A percentile compares a stretch with the other conserved stretches of the same genome.
Evolutionary conservation across 2,113 vertebrate genomes (phyloP).

Genomic region (Apeltes quadracus): DNA sequence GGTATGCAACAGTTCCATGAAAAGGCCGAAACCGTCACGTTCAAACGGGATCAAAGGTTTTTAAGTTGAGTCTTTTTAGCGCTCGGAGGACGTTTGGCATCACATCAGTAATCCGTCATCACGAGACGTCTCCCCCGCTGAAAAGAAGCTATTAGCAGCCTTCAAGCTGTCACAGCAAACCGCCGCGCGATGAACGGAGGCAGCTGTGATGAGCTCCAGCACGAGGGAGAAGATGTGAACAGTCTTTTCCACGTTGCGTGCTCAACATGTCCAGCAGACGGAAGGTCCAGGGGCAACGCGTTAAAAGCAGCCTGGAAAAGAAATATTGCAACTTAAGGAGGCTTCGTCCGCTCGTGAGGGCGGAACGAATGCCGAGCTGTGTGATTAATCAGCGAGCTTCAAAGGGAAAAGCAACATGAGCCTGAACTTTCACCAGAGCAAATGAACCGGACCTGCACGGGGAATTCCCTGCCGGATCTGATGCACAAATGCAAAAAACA

Average conservation of each 20-base stretch:
- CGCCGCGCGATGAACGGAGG: slow-evolving; percentile 12
- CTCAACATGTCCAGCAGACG: slow-evolving; percentile 6
- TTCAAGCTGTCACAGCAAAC: slow-evolving; percentile 18
- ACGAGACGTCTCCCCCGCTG: slow-evolving; percentile 19
- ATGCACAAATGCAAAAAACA: too few relatives aligned
- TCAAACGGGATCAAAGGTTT: slow-evolving; percentile 42
- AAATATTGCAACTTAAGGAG: too few relatives aligned
- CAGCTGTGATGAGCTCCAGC: slow-evolving; percentile 17
- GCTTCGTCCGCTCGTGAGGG: neutral
- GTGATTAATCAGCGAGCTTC: slow-evolving; percentile 41
- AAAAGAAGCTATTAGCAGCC: slow-evolving; percentile 7
- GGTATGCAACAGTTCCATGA: too few relatives aligned
- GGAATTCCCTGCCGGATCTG: slow-evolving; percentile 26
- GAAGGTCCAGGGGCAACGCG: neutral
- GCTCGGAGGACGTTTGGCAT: slow-evolving; percentile 22
- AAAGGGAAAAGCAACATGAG: slow-evolving; percentile 33
- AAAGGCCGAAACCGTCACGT: slow-evolving; percentile 29
- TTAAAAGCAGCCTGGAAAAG: too few relatives aligned
- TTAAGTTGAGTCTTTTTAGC: neutral
- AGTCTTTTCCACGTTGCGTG: neutral
- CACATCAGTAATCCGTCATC: slow-evolving; percentile 15
- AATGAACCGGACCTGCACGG: slow-evolving; percentile 26
- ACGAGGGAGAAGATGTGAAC: slow-evolving; percentile 31
- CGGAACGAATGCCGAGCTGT: slow-evolving; percentile 21
- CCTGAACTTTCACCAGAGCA: slow-evolving; percentile 26